These are phyloP conservation scores for Pharmacophagus antenor DNA, from an alignment of 2,888 invertebrate species.

Conservation along the genomic window DNA sequence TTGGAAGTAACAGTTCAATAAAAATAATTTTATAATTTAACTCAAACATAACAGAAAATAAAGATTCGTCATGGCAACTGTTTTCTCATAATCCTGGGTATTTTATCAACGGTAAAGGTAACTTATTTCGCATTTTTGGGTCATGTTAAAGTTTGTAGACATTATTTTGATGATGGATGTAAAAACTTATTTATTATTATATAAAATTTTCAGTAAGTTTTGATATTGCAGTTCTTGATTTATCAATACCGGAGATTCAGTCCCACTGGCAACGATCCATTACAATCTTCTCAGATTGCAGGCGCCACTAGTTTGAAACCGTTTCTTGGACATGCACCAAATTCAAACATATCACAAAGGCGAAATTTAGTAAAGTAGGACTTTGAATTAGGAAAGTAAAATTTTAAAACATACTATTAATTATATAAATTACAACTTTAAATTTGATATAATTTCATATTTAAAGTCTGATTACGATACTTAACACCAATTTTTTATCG, in stretches of 20 bases:
- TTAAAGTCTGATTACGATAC: no score
- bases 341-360: slow-evolving; percentile 13
- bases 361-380: background rate
- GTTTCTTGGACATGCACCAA: slow-evolving; percentile 26
- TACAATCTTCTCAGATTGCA: slow-evolving; percentile 25
- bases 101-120: no score
- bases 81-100: no score
- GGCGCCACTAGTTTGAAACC: slow-evolving; percentile 20
- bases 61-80: no score
- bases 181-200: background rate
- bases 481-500: no score
- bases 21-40: no score
- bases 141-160: no score
- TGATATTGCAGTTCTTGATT: background rate
- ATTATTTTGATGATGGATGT: background rate
- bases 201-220: slow-evolving; percentile 1
- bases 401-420: background rate
- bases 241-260: slow-evolving; percentile 14
- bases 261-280: slow-evolving; percentile 28
- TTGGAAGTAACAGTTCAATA: no score
- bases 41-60: no score
- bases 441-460: background rate
- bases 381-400: background rate
- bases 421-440: background rate
- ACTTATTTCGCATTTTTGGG: no score